A percentile compares a stretch with the other conserved stretches of the same genome.
These are phyloP conservation scores for Cichlasoma orientale DNA, from an alignment of 2,797 vertebrate genomes.

Conservation along the genomic window DNA sequence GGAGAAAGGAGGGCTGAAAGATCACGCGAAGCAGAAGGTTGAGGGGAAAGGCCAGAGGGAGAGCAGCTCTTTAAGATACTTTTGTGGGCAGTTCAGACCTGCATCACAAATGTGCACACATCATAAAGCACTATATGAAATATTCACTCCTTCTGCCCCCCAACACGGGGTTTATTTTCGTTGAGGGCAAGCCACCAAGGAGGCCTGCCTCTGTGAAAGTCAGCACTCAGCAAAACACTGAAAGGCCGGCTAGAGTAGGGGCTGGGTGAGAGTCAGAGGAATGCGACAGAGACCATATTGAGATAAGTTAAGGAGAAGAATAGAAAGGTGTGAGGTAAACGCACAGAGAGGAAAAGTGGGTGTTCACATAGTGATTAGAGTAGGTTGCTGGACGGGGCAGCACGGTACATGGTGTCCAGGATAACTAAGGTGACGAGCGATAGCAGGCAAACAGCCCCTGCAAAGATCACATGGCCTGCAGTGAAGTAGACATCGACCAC, in stretches of 20 bases:
- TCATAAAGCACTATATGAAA: slow-evolving; percentile 70
- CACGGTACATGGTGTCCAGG: slow-evolving; percentile 21
- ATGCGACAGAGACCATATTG: slow-evolving; percentile 31
- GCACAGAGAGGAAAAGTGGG: slow-evolving; percentile 13
- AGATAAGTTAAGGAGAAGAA: slow-evolving; percentile 21
- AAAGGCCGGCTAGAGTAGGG: slow-evolving; percentile 23
- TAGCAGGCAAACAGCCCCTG: slow-evolving; percentile 56
- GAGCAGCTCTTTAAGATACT: slow-evolving; percentile 9
- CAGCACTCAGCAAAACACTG: slow-evolving; percentile 59
- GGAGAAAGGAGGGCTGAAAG: background rate
- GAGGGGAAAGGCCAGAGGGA: slow-evolving; percentile 16
- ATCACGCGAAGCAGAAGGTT: background rate
- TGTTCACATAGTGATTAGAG: slow-evolving; percentile 15
- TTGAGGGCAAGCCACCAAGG: slow-evolving; percentile 51
- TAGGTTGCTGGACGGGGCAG: slow-evolving; percentile 7
- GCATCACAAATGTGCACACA: slow-evolving; percentile 46
- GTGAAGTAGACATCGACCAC: slow-evolving; percentile 48
- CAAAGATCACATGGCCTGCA: slow-evolving; percentile 62
- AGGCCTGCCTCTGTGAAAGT: slow-evolving; percentile 51
- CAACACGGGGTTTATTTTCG: slow-evolving; percentile 71
- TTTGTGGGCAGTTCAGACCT: slow-evolving; percentile 27
- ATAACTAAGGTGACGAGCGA: slow-evolving; percentile 47
- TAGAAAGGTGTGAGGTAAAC: slow-evolving; percentile 36
- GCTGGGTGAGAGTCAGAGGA: slow-evolving; percentile 18
- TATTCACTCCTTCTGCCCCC: slow-evolving; percentile 77